Evolutionary conservation across 2,888 invertebrate genomes (phyloP).

Genomic region (Lasius platythorax): DNA sequence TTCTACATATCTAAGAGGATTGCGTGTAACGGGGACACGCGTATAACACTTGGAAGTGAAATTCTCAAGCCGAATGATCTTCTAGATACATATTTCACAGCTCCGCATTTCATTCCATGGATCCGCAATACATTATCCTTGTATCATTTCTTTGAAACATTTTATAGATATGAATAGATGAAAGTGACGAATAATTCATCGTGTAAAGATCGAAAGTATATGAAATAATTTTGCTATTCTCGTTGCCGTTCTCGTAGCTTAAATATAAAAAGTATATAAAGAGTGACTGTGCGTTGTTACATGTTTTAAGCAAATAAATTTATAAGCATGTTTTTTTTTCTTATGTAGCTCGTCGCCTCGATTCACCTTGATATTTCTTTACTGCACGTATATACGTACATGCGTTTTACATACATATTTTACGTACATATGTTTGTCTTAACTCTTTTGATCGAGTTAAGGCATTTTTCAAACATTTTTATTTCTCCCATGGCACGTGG

Average conservation of each 20-base stretch:
- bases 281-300: background rate
- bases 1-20: background rate
- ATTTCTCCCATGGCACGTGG: slow-evolving; percentile 76
- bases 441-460: slow-evolving; percentile 67
- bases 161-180: slow-evolving; percentile 35
- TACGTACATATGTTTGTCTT: slow-evolving; percentile 44
- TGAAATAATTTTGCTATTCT: background rate
- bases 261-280: background rate
- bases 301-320: slow-evolving; percentile 16
- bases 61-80: slow-evolving; percentile 5
- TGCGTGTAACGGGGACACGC: background rate
- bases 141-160: slow-evolving; percentile 8
- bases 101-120: background rate
- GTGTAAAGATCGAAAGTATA: background rate
- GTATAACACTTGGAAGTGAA: background rate
- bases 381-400: background rate
- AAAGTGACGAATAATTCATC: slow-evolving; percentile 41
- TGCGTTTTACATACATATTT: background rate
- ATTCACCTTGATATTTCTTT: background rate
- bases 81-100: slow-evolving; percentile 1
- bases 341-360: background rate
- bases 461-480: slow-evolving; percentile 72
- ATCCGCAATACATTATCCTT: slow-evolving; percentile 1
- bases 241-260: background rate
- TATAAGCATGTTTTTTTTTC: background rate